These are phyloP conservation scores for Temnothorax ravouxi DNA, from an alignment of 2,888 invertebrate genomes.

Conservation along the genomic window DNA sequence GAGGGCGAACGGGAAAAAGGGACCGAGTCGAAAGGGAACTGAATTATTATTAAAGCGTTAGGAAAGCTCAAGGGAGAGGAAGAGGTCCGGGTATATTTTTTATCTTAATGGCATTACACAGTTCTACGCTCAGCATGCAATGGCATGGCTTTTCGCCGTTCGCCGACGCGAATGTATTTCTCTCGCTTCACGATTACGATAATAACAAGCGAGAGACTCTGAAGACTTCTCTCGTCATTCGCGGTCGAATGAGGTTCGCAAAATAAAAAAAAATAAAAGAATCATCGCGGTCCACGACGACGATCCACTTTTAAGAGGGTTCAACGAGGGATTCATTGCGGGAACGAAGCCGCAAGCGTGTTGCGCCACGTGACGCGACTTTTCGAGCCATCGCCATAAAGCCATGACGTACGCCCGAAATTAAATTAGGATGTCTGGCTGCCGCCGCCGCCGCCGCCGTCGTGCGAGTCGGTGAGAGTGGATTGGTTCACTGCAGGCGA, in stretches of 20 bases:
- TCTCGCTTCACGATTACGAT: constrained; percentile 39
- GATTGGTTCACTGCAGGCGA: constrained; percentile 43
- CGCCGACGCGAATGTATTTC: constrained; percentile 41
- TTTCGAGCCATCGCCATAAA: constrained; percentile 42
- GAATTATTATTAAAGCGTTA: constrained; percentile 24
- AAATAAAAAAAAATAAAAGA: background rate
- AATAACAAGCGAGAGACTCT: constrained; percentile 8
- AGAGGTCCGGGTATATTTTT: constrained; percentile 68
- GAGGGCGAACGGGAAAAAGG: background rate
- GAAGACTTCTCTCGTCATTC: constrained; percentile 52
- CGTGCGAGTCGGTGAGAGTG: constrained; percentile 43
- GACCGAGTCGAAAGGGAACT: constrained; percentile 11
- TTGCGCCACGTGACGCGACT: constrained; percentile 25
- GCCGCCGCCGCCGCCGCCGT: constrained; percentile 11
- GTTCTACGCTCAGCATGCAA: constrained; percentile 72
- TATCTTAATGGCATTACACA: constrained; percentile 73
- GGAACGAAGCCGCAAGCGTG: constrained; percentile 39
- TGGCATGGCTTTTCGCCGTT: constrained; percentile 61
- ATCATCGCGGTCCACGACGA: constrained; percentile 16
- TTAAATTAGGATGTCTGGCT: constrained; percentile 55
- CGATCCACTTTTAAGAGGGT: constrained; percentile 53
- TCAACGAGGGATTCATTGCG: constrained; percentile 35
- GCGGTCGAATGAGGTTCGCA: constrained; percentile 27
- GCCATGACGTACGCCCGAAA: constrained; percentile 49
- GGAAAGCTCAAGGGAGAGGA: constrained; percentile 14